phyloP scores from a whole-genome alignment of 2,113 vertebrate species.

The Vulpes vulpes region DNA sequence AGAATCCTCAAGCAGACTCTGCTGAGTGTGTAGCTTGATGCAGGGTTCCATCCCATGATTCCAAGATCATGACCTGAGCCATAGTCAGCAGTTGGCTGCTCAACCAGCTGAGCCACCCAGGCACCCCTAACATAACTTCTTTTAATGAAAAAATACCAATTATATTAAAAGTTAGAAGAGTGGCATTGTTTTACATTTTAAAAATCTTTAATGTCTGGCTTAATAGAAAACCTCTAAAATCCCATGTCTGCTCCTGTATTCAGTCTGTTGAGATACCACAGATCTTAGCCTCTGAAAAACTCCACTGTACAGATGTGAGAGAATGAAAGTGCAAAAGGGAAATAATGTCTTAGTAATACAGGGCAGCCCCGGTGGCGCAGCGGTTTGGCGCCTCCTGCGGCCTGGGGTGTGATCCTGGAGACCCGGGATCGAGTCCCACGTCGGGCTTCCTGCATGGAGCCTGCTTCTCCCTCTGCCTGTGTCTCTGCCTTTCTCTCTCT shows the following conservation, averaged over 20 bases:
- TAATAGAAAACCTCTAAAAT: conserved; percentile 31
- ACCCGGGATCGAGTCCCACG: no score
- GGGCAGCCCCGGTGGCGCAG: no score
- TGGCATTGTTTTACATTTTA: conserved; percentile 46
- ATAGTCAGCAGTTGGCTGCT: not conserved
- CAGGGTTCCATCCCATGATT: not conserved
- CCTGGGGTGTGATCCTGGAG: no score
- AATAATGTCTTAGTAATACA: not conserved
- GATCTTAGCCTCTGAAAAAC: conserved; percentile 37
- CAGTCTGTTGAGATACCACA: conserved; percentile 20
- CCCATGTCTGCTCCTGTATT: not conserved
- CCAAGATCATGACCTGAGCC: not conserved
- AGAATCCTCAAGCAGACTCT: not conserved
- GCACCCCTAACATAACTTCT: not conserved
- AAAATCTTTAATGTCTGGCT: not conserved
- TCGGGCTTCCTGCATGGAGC: no score
- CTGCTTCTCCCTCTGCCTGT: no score
- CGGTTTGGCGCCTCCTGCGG: no score
- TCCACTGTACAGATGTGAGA: not conserved
- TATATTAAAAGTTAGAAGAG: not conserved
- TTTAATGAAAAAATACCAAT: not conserved
- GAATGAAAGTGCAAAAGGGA: conserved; percentile 43
- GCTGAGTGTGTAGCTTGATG: not conserved
- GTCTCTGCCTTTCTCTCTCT: no score
- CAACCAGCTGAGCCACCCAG: not conserved